phyloP scores from a whole-genome alignment of 2,797 vertebrate species.

The Nyctalus aviator region DNA sequence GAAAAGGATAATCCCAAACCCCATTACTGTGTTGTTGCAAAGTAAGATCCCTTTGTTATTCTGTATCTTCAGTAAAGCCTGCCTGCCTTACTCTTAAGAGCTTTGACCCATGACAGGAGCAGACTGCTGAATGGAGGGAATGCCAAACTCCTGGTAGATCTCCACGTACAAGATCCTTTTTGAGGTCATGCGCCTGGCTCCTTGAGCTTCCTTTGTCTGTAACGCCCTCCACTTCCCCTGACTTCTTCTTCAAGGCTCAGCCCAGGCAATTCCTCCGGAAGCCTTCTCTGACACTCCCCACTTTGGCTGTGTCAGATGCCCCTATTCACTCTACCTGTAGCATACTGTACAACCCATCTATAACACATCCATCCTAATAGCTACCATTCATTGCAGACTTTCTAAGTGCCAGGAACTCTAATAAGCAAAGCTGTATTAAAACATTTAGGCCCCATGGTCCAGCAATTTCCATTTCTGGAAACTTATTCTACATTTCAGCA shows the following conservation, averaged over 20 bases:
- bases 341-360: not conserved
- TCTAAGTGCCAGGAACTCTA: not conserved
- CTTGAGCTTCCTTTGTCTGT: not conserved
- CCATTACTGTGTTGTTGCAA: not conserved
- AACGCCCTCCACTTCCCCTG: not conserved
- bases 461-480: constrained; percentile 4
- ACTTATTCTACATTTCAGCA: not conserved
- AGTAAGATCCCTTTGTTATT: not conserved
- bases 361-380: not conserved
- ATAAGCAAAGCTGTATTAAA: not conserved
- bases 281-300: not conserved
- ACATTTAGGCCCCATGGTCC: not conserved
- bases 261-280: not conserved
- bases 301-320: not conserved
- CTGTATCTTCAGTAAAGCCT: not conserved
- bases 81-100: not conserved
- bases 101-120: not conserved
- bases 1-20: not conserved
- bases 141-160: not conserved
- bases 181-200: not conserved
- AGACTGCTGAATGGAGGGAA: not conserved
- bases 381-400: not conserved
- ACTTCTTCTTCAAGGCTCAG: not conserved
- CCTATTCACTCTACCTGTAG: not conserved
- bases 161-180: not conserved